phyloP scores from a whole-genome alignment of 23 tunicate genomes.

The Botrylloides violaceus region DNA sequence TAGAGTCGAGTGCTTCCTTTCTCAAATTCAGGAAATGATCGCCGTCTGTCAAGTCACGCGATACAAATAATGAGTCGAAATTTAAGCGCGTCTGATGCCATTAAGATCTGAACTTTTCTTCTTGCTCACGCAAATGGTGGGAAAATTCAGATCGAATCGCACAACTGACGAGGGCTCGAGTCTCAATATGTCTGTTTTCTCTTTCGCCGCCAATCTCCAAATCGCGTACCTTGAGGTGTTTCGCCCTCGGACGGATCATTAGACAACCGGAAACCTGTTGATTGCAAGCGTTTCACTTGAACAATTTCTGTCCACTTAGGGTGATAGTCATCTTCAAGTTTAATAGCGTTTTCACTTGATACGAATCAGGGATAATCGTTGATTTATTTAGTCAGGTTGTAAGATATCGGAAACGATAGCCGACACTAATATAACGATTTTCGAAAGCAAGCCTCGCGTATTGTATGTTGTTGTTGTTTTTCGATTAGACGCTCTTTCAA shows the following conservation, averaged over 20 bases:
- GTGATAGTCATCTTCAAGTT: neutral
- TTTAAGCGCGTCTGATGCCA: neutral
- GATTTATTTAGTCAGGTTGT: no score
- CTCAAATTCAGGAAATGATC: neutral
- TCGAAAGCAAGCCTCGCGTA: no score
- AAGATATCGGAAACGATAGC: no score
- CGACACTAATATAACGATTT: no score
- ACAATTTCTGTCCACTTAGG: neutral
- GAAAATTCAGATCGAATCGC: neutral
- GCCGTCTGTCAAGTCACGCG: conserved; percentile 1
- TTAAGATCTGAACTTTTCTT: neutral
- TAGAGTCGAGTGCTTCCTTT: neutral
- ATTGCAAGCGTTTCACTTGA: neutral
- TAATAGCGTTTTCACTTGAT: no score
- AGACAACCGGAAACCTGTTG: neutral
- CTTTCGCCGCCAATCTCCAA: neutral
- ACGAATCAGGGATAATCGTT: no score
- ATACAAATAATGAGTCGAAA: conserved; percentile 1
- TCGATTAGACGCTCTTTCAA: no score
- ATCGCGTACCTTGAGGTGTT: neutral
- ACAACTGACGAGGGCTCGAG: no score
- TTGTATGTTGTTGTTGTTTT: no score
- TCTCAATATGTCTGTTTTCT: neutral
- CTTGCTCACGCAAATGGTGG: neutral
- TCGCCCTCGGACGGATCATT: no score